A percentile compares a stretch with the other conserved stretches of the same genome.
Evolutionary conservation across 2,888 invertebrate species (phyloP).

Genomic region (Antitype chi): DNA sequence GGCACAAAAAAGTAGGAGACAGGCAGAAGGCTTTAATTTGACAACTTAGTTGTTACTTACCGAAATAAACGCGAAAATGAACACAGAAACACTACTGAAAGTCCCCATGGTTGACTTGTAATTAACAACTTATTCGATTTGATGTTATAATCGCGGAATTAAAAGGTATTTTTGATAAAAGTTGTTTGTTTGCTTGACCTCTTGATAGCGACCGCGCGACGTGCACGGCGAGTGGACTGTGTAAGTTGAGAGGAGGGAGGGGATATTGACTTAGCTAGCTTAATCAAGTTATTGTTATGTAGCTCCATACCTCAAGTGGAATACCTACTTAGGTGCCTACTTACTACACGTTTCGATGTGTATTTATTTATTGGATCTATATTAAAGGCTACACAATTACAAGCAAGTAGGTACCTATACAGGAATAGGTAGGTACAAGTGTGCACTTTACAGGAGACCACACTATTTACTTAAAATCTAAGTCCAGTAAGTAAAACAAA

Average conservation of each 20-base stretch:
- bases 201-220: constrained; percentile 2
- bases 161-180: constrained; percentile 20
- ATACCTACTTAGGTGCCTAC: background rate
- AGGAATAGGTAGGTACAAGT: too few relatives aligned
- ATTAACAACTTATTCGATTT: background rate
- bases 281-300: background rate
- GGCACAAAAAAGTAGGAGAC: background rate
- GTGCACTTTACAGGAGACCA: too few relatives aligned
- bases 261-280: constrained; percentile 2
- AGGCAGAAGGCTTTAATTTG: background rate
- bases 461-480: too few relatives aligned
- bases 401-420: too few relatives aligned
- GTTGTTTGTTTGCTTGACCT: constrained; percentile 27
- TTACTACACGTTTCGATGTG: background rate
- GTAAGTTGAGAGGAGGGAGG: background rate
- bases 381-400: too few relatives aligned
- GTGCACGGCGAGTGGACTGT: background rate
- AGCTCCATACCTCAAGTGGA: background rate
- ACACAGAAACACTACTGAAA: constrained; percentile 3
- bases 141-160: background rate
- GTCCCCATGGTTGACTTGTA: constrained; percentile 16
- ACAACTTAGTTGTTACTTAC: constrained; percentile 13
- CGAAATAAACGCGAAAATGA: constrained; percentile 26
- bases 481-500: too few relatives aligned
- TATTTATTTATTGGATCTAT: background rate